Evolutionary conservation across 1,140 invertebrate species (phyloP).

Genomic region (Heliconius himera): DNA sequence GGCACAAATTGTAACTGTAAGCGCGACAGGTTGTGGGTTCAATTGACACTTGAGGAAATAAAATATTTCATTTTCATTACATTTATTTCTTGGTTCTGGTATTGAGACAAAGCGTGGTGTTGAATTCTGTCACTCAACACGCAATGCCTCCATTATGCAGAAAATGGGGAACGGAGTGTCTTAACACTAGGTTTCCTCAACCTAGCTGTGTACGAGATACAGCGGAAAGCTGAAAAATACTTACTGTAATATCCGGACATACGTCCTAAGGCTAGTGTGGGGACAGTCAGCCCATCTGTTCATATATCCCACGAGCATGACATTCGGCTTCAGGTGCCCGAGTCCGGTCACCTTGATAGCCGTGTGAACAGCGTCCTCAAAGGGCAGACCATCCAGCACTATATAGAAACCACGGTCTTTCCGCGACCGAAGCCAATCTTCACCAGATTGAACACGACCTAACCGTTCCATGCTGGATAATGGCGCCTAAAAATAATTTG

Average conservation of each 20-base stretch:
- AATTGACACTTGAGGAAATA: too few relatives aligned
- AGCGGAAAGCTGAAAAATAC: slow-evolving; percentile 46
- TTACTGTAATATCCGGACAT: slow-evolving; percentile 91
- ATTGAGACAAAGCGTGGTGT: too few relatives aligned
- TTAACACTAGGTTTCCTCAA: too few relatives aligned
- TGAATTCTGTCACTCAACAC: too few relatives aligned
- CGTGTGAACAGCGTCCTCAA: slow-evolving; percentile 89
- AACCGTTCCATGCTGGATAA: slow-evolving; percentile 20
- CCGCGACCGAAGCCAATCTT: slow-evolving; percentile 67
- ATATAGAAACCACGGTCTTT: slow-evolving; percentile 93
- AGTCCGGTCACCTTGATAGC: slow-evolving; percentile 90
- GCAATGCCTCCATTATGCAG: too few relatives aligned
- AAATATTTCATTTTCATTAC: too few relatives aligned
- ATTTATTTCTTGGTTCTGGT: too few relatives aligned
- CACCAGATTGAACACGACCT: slow-evolving; percentile 67
- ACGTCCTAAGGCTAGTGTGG: slow-evolving; percentile 87
- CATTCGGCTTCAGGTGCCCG: slow-evolving; percentile 95
- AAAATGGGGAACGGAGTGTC: too few relatives aligned
- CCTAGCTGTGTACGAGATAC: too few relatives aligned
- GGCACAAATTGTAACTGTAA: too few relatives aligned
- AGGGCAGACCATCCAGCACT: slow-evolving; percentile 88
- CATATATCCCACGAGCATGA: slow-evolving; percentile 96
- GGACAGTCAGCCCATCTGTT: slow-evolving; percentile 90
- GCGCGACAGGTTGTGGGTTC: too few relatives aligned
- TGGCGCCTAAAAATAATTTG: neutral